Percentiles rank a stretch among this genome's conserved stretches.
phyloP scores from a whole-genome alignment of 2,113 vertebrate genomes.

The Corynorhinus townsendii region DNA sequence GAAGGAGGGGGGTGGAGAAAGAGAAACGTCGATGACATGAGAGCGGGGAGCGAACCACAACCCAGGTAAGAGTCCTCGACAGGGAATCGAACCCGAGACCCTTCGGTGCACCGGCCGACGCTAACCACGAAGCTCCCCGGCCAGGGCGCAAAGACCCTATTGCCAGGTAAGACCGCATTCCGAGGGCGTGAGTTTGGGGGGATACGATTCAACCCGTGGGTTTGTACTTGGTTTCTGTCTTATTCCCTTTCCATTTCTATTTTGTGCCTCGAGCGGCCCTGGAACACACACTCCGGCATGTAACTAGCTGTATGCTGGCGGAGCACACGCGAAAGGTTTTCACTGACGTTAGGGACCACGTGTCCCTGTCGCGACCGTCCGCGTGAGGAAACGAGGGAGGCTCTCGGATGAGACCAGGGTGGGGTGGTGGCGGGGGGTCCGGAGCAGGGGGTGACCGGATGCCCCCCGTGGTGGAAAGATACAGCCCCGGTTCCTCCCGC shows the following conservation, averaged over 20 bases:
- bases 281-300: rapidly evolving
- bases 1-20: too few relatives aligned
- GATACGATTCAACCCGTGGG: background rate
- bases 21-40: too few relatives aligned
- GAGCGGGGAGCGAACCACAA: too few relatives aligned
- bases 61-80: too few relatives aligned
- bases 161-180: background rate
- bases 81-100: too few relatives aligned
- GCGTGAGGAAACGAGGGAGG: background rate
- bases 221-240: background rate
- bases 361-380: background rate
- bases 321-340: background rate
- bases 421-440: rapidly evolving
- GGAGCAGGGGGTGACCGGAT: background rate
- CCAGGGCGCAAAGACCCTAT: background rate
- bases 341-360: background rate
- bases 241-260: background rate
- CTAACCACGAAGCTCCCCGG: too few relatives aligned
- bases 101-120: too few relatives aligned
- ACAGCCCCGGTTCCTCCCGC: rapidly evolving
- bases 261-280: background rate
- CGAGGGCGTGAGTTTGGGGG: background rate
- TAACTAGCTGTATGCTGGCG: too few relatives aligned
- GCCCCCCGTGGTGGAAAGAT: background rate
- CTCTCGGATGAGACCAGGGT: background rate